A percentile compares a stretch with the other conserved stretches of the same genome.
These are phyloP conservation scores for Dasysyrphus albostriatus DNA, from an alignment of 2,888 invertebrate species.

Conservation along the genomic window DNA sequence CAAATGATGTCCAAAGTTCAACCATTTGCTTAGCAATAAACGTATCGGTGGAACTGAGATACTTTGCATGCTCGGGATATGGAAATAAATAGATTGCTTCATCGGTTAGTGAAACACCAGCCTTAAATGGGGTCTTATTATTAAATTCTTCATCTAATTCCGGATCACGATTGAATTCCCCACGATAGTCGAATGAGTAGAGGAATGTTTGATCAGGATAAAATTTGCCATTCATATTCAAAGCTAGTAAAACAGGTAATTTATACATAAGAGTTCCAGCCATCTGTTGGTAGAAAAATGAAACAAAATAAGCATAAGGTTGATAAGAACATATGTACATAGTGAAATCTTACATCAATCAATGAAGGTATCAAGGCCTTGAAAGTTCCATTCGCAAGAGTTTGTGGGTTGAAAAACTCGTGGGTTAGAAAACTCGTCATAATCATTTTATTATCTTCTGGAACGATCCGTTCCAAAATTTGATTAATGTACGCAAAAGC, in stretches of 20 bases:
- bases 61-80: slow-evolving; percentile 81
- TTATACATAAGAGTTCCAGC: slow-evolving; percentile 84
- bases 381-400: slow-evolving; percentile 84
- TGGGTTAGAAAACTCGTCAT: slow-evolving; percentile 83
- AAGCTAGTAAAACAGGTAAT: slow-evolving; percentile 83
- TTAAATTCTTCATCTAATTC: slow-evolving; percentile 83
- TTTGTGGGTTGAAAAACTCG: slow-evolving; percentile 83
- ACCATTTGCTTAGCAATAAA: slow-evolving; percentile 84
- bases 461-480: slow-evolving; percentile 81
- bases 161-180: slow-evolving; percentile 83
- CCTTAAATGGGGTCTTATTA: slow-evolving; percentile 83
- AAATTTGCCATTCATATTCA: slow-evolving; percentile 82
- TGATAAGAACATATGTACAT: no score
- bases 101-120: slow-evolving; percentile 86
- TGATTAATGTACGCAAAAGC: slow-evolving; percentile 81
- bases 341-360: slow-evolving; percentile 84
- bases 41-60: slow-evolving; percentile 82
- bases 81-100: slow-evolving; percentile 86
- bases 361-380: slow-evolving; percentile 84
- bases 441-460: slow-evolving; percentile 83
- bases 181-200: slow-evolving; percentile 85
- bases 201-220: slow-evolving; percentile 83
- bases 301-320: no score
- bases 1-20: slow-evolving; percentile 83
- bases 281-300: slow-evolving; percentile 80